Evolutionary conservation across 2,797 vertebrate genomes (phyloP), one percentile per base, ranked within the genome.

Genomic region (Falco cherrug): DNA sequence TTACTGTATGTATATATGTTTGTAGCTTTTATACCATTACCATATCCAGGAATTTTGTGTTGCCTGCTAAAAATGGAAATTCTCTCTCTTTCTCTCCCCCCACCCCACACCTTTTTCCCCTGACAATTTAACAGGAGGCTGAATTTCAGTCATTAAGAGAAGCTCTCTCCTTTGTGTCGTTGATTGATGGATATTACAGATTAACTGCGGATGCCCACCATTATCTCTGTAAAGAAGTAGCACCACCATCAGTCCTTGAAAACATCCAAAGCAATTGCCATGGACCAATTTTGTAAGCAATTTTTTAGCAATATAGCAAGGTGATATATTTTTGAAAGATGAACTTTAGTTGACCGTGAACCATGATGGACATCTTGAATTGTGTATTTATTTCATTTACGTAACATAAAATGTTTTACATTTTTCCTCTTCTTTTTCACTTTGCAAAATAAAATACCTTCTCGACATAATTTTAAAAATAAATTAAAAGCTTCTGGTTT

Each of bases 161-260:
- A 95, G 99, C 99, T 13, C 98, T 99, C 91, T 99, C 99, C 14
- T 99, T 99, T 75, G 99, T 99, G 8, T 99, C 99, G 9, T 93
- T 99, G 93, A 99, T 99, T 78, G 99, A 99, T 73, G 99, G 99
- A 37, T 99, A 99, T 97, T 99, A 99, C 96, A 98, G 99, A 97
- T 98, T 99, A 80, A 99, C 99, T 21, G 98, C 99, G 0, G 99
- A 99, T 79, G 98, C 99, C 25, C 99, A 99, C 96, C 99, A 99
- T 97, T 99, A 99, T 94, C 98, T 99, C 92, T 99, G 99, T 90
- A 99, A 99, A 98, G 99, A 99, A 96, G 99, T 99, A 61, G 99
- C 98, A 20, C 98, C 99, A 15, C 99, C 99, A 25, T 98, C 98
- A 89, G 98, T 99, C 29, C 98, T 99, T 92, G 99, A 99, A 97